These are phyloP conservation scores for Drosophila burlai DNA, from an alignment of 1,140 invertebrate species.

Conservation along the genomic window DNA sequence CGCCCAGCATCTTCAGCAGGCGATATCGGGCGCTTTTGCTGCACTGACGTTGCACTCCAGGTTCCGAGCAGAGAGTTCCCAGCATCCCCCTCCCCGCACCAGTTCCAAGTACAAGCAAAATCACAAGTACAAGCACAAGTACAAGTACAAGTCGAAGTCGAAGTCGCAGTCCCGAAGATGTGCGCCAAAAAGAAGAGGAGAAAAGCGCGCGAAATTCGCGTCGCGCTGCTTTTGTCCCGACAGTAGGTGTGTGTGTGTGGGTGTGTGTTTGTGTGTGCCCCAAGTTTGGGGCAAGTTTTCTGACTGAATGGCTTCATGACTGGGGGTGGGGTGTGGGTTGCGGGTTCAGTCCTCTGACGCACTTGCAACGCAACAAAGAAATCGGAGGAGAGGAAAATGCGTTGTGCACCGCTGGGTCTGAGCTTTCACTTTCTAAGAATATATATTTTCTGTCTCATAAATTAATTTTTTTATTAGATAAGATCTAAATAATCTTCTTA, in stretches of 20 bases:
- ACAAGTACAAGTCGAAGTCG: conserved; percentile 57
- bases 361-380: conserved; percentile 49
- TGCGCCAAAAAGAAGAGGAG: conserved; percentile 60
- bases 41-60: conserved; percentile 58
- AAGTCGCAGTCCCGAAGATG: conserved; percentile 62
- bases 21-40: conserved; percentile 31
- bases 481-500: too few relatives aligned
- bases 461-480: neutral
- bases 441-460: neutral
- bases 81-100: neutral
- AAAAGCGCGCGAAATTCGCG: conserved; percentile 79
- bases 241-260: conserved; percentile 18
- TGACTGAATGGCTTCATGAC: conserved; percentile 56
- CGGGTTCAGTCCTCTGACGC: conserved; percentile 30
- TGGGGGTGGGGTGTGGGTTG: conserved; percentile 9
- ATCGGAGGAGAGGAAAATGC: neutral
- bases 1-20: conserved; percentile 66
- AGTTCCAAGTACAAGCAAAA: conserved; percentile 22
- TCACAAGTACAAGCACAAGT: conserved; percentile 24
- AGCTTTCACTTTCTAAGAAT: conserved; percentile 17
- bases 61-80: conserved; percentile 24
- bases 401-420: neutral
- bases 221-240: conserved; percentile 12
- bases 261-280: conserved; percentile 31
- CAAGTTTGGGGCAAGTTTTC: conserved; percentile 71